phyloP scores from a whole-genome alignment of 2,888 invertebrate genomes.

The Ptilodon capucinus region DNA sequence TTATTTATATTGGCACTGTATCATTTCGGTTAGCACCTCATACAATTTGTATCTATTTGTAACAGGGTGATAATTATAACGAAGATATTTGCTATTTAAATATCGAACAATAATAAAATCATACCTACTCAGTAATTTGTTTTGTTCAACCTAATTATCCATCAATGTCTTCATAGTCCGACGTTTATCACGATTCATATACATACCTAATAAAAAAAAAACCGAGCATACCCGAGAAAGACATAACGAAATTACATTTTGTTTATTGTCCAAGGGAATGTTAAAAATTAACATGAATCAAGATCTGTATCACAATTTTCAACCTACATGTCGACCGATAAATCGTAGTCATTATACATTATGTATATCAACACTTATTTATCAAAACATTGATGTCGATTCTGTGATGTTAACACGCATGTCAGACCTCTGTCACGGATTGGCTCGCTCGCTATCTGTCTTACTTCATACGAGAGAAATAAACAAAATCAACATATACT shows the following conservation, averaged over 20 bases:
- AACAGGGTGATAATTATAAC: neutral
- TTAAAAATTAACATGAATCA: conserved; percentile 29
- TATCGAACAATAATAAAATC: too few relatives aligned
- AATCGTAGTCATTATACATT: neutral
- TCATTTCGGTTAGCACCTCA: conserved; percentile 53
- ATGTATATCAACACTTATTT: conserved; percentile 1
- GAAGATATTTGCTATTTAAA: too few relatives aligned
- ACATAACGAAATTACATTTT: conserved; percentile 47
- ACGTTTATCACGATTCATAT: neutral
- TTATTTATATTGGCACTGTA: conserved; percentile 56
- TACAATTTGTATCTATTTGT: conserved; percentile 12
- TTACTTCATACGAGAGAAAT: too few relatives aligned
- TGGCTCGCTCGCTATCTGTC: too few relatives aligned
- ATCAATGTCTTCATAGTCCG: neutral
- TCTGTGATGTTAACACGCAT: too few relatives aligned
- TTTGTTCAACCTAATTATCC: neutral
- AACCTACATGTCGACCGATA: neutral
- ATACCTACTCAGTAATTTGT: neutral
- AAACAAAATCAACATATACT: too few relatives aligned
- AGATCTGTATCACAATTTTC: conserved; percentile 35
- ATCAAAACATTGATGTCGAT: conserved; percentile 2
- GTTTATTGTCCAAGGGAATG: conserved; percentile 61
- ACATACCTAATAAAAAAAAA: conserved; percentile 7
- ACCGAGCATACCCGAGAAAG: conserved; percentile 46
- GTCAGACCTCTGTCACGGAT: too few relatives aligned